phyloP scores from a whole-genome alignment of 35 echinoderm and acorn worm species.

The Ophioderma brevispina region DNA sequence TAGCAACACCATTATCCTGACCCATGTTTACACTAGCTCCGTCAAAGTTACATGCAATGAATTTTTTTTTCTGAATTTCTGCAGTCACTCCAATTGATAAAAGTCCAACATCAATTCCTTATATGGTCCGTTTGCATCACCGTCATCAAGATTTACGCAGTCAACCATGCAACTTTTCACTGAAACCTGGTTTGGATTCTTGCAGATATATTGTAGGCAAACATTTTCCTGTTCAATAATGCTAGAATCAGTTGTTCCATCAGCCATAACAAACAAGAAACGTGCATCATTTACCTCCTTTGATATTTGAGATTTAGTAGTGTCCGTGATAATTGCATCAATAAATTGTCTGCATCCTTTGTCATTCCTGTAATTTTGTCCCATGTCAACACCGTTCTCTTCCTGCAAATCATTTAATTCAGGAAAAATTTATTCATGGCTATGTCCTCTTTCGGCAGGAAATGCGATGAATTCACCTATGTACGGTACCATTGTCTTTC shows the following conservation, averaged over 20 bases:
- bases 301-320: not conserved
- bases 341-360: conserved; percentile 27
- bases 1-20: conserved; percentile 47
- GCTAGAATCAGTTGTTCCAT: conserved; percentile 13
- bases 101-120: not conserved
- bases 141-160: not conserved
- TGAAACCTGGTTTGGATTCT: not conserved
- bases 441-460: conserved; percentile 26
- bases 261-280: conserved; percentile 27
- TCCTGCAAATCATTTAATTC: conserved; percentile 6
- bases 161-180: not conserved
- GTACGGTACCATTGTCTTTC: not conserved
- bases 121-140: not conserved
- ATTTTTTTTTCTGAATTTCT: not conserved
- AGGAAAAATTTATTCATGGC: conserved; percentile 26
- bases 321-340: not conserved
- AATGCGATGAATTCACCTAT: not conserved
- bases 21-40: conserved; percentile 39
- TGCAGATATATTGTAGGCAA: not conserved
- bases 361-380: conserved; percentile 10
- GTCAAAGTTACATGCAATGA: conserved; percentile 16
- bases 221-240: conserved; percentile 7
- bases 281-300: not conserved
- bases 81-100: not conserved
- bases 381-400: conserved; percentile 22